phyloP scores from a whole-genome alignment of 2,113 vertebrate species.

The Oreochromis tanganicae region DNA sequence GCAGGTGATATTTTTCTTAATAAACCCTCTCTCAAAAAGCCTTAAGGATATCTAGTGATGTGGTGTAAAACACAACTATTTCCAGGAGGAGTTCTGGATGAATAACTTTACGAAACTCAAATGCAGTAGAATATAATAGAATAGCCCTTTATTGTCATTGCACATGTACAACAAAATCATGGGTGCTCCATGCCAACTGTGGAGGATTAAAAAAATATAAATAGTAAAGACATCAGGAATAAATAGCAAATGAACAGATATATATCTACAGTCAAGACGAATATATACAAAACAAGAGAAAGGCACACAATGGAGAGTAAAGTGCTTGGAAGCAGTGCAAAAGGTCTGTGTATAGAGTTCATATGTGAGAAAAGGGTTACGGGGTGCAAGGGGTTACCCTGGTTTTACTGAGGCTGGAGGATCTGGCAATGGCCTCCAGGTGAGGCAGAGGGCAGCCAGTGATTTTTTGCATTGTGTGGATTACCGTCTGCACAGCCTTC shows the following conservation, averaged over 20 bases:
- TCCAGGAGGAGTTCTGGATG: not conserved
- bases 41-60: not conserved
- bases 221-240: rapidly evolving
- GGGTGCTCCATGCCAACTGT: not conserved
- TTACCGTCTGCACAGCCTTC: not conserved
- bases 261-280: not conserved
- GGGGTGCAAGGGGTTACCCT: not conserved
- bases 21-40: not conserved
- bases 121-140: not conserved
- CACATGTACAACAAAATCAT: not conserved
- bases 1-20: not conserved
- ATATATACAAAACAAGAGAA: not conserved
- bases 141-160: not conserved
- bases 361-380: not conserved
- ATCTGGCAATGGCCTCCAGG: not conserved
- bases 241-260: not conserved
- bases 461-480: not conserved
- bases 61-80: not conserved
- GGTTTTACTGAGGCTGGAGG: not conserved
- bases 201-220: rapidly evolving
- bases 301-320: not conserved
- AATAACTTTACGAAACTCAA: not conserved
- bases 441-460: not conserved
- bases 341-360: not conserved
- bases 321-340: not conserved